A percentile compares a stretch with the other conserved stretches of the same genome.
These are phyloP conservation scores for Allolobophora icterica DNA, from an alignment of 2,888 invertebrate genomes.

Conservation along the genomic window DNA sequence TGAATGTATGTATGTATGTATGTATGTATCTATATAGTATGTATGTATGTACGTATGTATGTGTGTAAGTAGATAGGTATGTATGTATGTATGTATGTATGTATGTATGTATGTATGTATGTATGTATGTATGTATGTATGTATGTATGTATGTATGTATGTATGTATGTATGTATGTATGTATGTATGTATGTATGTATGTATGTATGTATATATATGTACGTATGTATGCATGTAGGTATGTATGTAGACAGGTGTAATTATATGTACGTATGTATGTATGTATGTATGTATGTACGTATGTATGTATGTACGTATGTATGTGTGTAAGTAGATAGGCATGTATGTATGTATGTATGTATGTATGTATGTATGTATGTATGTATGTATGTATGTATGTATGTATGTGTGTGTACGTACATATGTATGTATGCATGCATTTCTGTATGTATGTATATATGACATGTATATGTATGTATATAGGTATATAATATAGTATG, in stretches of 20 bases:
- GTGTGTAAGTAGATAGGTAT: neutral
- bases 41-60: neutral
- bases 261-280: no score
- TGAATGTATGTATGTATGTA: neutral
- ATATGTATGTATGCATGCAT: no score
- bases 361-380: neutral
- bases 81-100: neutral
- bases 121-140: neutral
- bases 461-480: neutral
- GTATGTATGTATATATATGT: no score
- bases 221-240: no score
- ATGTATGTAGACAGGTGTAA: no score
- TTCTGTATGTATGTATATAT: no score
- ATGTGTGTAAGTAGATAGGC: neutral
- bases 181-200: neutral
- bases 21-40: neutral
- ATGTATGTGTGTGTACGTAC: neutral
- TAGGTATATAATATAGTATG: no score
- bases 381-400: conserved; percentile 9
- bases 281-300: no score
- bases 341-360: conserved; percentile 7
- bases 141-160: neutral
- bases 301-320: neutral
- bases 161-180: no score
- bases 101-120: neutral